phyloP scores from a whole-genome alignment of 2,797 vertebrate species.

The Decapterus maruadsi region DNA sequence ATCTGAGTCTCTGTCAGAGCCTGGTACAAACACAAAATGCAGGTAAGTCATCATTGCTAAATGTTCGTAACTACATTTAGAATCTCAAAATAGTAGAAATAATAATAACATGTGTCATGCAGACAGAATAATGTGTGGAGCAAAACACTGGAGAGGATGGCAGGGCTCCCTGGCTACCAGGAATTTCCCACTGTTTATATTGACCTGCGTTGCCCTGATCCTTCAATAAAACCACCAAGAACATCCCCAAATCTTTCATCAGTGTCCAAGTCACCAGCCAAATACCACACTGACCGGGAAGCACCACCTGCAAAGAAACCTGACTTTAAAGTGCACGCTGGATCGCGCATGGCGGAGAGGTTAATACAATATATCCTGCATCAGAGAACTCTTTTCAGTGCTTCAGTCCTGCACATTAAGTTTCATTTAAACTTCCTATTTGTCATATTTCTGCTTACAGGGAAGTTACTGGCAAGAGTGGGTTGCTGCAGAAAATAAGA shows the following conservation, averaged over 20 bases:
- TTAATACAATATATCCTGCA: conserved; percentile 31
- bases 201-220: conserved; percentile 57
- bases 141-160: conserved; percentile 5
- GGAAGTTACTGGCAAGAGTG: conserved; percentile 58
- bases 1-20: conserved; percentile 28
- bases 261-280: conserved; percentile 14
- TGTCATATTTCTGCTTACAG: conserved; percentile 55
- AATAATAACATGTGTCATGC: conserved; percentile 6
- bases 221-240: conserved; percentile 44
- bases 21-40: conserved; percentile 24
- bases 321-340: conserved; percentile 14
- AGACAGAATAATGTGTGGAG: conserved; percentile 32
- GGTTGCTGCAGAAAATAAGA: conserved; percentile 58
- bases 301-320: conserved; percentile 30
- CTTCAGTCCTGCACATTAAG: conserved; percentile 12
- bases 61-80: background rate
- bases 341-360: conserved; percentile 32
- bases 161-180: background rate
- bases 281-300: conserved; percentile 31
- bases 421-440: conserved; percentile 1
- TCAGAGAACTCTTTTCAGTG: conserved; percentile 10
- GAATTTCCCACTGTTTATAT: conserved; percentile 67
- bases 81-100: background rate
- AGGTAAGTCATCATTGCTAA: conserved; percentile 32
- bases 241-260: conserved; percentile 33